A percentile compares a stretch with the other conserved stretches of the same genome.
Evolutionary conservation across 53 echinoderm and acorn worm species (phyloP).

Genomic region (Patiria pectinifera): DNA sequence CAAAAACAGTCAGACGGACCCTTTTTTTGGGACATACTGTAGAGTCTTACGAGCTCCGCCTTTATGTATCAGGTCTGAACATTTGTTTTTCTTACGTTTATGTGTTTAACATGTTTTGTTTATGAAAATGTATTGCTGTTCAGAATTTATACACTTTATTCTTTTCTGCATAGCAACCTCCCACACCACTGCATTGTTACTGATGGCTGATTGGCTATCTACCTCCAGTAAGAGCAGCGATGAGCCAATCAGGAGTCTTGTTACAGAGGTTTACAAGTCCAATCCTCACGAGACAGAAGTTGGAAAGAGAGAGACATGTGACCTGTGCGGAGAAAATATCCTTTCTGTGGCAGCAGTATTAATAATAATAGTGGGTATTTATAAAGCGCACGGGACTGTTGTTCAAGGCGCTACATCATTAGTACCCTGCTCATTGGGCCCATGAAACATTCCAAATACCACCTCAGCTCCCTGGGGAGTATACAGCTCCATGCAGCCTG

Average conservation of each 20-base stretch:
- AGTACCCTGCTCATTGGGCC: no score
- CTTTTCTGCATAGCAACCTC: conserved; percentile 5
- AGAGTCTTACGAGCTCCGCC: no score
- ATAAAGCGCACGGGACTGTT: no score
- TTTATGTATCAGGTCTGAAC: no score
- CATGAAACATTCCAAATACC: no score
- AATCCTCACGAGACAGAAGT: conserved; percentile 37
- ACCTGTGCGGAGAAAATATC: conserved; percentile 61
- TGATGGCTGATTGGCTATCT: conserved; percentile 62
- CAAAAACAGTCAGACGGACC: no score
- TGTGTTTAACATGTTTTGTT: no score
- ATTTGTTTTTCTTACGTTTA: no score
- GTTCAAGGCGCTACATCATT: no score
- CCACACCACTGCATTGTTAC: conserved; percentile 30
- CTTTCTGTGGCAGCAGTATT: not conserved
- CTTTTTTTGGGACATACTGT: no score
- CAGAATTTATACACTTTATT: not conserved
- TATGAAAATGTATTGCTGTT: not conserved
- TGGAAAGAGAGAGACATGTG: conserved; percentile 59
- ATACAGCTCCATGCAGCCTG: no score
- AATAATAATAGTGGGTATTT: not conserved
- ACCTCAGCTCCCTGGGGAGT: no score
- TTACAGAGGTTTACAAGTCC: conserved; percentile 23
- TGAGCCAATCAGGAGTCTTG: conserved; percentile 56
- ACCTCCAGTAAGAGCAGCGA: conserved; percentile 12